phyloP scores from a whole-genome alignment of 1,140 invertebrate genomes.

The Trichonephila clavipes region DNA sequence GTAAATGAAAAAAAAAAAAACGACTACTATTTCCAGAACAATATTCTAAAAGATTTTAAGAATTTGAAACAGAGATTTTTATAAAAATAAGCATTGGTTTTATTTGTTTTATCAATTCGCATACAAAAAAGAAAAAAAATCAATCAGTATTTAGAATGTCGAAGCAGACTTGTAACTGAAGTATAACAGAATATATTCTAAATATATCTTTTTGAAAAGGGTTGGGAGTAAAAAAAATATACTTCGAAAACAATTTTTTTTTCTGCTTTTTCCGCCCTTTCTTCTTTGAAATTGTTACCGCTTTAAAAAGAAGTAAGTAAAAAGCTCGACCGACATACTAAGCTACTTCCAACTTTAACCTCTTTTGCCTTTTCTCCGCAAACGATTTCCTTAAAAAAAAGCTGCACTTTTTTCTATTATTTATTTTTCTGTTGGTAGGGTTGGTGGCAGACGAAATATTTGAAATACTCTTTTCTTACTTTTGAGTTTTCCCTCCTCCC shows the following conservation, averaged over 20 bases:
- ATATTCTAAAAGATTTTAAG: no score
- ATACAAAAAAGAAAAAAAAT: not conserved
- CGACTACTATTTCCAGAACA: no score
- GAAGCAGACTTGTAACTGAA: not conserved
- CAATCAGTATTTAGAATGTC: not conserved
- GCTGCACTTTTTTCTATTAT: not conserved
- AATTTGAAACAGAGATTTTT: no score
- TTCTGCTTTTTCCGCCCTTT: not conserved
- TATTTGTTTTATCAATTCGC: no score
- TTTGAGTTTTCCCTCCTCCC: not conserved
- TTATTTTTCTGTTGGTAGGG: not conserved
- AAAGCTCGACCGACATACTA: not conserved
- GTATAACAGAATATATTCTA: no score
- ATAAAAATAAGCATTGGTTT: no score
- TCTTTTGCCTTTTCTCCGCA: slow-evolving; percentile 21
- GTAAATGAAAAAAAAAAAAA: no score
- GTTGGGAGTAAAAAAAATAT: not conserved
- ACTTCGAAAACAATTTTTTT: not conserved
- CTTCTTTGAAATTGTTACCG: not conserved
- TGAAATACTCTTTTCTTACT: slow-evolving; percentile 17
- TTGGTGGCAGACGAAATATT: not conserved
- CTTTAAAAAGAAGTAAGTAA: not conserved
- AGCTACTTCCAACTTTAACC: not conserved
- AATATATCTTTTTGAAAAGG: no score
- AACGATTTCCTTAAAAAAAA: slow-evolving; percentile 30